Evolutionary conservation across 2,113 vertebrate genomes (phyloP), one percentile per base, ranked within the genome.

Genomic region (Planiliza haematocheilus): DNA sequence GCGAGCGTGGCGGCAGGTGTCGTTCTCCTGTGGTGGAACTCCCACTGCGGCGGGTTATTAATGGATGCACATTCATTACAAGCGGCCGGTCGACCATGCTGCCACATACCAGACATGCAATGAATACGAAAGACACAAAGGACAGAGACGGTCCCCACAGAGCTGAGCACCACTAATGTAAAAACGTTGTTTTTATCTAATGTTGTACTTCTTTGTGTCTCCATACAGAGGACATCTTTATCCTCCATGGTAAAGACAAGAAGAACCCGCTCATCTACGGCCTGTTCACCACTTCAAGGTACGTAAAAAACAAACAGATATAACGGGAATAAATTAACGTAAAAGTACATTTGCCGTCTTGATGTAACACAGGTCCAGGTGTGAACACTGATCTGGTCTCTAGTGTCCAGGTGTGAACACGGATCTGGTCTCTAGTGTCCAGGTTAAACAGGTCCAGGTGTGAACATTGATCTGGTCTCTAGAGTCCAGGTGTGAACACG

Each of bases 281-380:
- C 63, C 77, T 95, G 75, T 95, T 95, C 65, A 95, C 94, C 63
- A 95, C 94, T 30, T 92, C 92, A 48, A 95, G 94, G 94, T 94
- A 79, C 51, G 65, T 72, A 20, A 21, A 37, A 49, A n/a, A n/a
- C n/a, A n/a, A n/a, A n/a, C n/a, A n/a, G n/a, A n/a, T n/a, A n/a
- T n/a, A n/a, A n/a, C n/a, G n/a, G n/a, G n/a, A n/a, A n/a, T n/a
- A n/a, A n/a, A n/a, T n/a, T n/a, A n/a, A n/a, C n/a, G n/a, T n/a
- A n/a, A n/a, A n/a, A n/a, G n/a, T n/a, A n/a, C n/a, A n/a, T n/a
- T n/a, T n/a, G n/a, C n/a, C n/a, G n/a, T n/a, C n/a, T n/a, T n/a
- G n/a, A n/a, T n/a, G n/a, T n/a, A n/a, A n/a, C n/a, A n/a, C n/a
- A n/a, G n/a, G n/a, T n/a, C n/a, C n/a, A n/a, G n/a, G n/a, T n/a